Evolutionary conservation across 23 tunicate genomes (phyloP).

Genomic region (Oikopleura vanhoeffeni): DNA sequence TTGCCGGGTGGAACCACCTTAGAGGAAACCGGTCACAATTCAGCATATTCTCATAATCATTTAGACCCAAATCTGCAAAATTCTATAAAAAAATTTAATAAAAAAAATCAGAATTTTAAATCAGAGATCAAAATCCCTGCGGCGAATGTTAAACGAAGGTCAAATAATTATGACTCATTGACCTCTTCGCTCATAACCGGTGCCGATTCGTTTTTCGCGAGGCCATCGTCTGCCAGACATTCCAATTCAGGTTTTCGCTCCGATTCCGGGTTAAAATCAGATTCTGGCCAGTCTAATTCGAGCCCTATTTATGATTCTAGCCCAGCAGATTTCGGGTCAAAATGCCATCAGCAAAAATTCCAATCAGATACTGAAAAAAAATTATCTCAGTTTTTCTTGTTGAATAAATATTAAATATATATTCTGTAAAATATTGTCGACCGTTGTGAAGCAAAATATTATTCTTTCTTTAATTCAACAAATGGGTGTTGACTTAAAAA

Average conservation of each 20-base stretch:
- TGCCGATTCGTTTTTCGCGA: neutral
- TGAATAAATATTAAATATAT: neutral
- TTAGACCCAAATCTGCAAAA: neutral
- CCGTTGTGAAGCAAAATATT: conserved; percentile 7
- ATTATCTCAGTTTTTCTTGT: neutral
- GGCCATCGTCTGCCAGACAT: neutral
- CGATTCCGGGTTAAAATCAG: too few relatives aligned
- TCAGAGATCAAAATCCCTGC: neutral
- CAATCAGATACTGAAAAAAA: neutral
- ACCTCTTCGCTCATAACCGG: neutral
- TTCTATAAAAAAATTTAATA: neutral
- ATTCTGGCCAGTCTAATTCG: too few relatives aligned
- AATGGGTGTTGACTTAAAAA: neutral
- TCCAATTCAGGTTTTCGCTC: neutral
- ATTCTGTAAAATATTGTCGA: neutral
- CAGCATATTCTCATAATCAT: neutral
- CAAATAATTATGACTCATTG: neutral
- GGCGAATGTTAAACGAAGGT: neutral
- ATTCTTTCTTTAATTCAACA: neutral
- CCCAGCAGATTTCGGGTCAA: too few relatives aligned
- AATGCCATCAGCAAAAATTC: too few relatives aligned
- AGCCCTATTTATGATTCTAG: too few relatives aligned
- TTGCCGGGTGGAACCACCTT: neutral
- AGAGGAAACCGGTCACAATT: neutral
- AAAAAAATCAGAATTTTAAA: neutral